Conservation (phyloP, 2,797 vertebrate species). For the Alcedo quadribrachys region DNA sequence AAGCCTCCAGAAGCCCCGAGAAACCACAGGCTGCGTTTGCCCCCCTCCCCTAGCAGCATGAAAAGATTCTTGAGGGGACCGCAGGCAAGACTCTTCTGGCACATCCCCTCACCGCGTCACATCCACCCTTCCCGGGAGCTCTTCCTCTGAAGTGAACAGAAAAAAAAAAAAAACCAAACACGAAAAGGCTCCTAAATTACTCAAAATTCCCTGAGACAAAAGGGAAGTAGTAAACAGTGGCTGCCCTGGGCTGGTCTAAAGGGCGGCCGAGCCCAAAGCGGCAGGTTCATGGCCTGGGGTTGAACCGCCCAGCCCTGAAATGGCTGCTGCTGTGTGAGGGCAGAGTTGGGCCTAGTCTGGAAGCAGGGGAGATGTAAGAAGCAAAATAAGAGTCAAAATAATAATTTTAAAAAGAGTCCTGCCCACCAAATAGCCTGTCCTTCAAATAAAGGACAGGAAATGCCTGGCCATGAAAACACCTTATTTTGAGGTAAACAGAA, state of each 20-base stretch:
- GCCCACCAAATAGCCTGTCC: background rate
- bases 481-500: background rate
- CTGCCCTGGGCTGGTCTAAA: background rate
- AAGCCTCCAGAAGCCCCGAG: fast-evolving
- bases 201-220: background rate
- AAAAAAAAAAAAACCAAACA: background rate
- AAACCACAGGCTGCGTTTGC: background rate
- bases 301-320: background rate
- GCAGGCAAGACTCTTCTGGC: too few species aligned
- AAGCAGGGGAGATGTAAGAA: background rate
- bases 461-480: background rate
- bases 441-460: background rate
- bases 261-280: background rate
- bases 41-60: too few species aligned
- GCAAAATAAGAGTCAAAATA: too few species aligned
- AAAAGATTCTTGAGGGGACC: too few species aligned
- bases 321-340: background rate
- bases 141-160: background rate
- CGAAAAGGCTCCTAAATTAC: background rate
- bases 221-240: background rate
- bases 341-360: background rate
- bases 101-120: too few species aligned
- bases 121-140: background rate
- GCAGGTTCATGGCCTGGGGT: background rate
- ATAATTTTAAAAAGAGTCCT: background rate